Evolutionary conservation across 2,797 vertebrate genomes (phyloP).

Genomic region (Poecile montanus): DNA sequence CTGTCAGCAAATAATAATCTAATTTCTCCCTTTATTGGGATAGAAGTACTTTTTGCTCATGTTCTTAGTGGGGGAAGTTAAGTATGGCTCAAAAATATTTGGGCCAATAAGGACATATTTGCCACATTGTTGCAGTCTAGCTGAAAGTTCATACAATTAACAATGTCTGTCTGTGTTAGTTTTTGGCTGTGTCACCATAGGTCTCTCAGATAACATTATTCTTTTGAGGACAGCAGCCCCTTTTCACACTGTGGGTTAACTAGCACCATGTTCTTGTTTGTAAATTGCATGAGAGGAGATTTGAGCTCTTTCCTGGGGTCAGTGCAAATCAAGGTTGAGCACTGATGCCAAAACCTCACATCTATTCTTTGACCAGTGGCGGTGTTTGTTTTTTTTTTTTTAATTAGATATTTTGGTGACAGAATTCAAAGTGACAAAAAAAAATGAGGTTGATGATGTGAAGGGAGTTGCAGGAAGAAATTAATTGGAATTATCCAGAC

Average conservation of each 20-base stretch:
- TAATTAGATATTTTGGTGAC: not conserved
- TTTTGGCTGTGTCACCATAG: not conserved
- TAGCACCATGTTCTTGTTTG: not conserved
- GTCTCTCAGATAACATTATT: not conserved
- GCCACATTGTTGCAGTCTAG: not conserved
- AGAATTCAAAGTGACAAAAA: not conserved
- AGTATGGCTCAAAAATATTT: not conserved
- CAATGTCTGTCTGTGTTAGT: not conserved
- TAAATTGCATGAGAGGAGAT: not conserved
- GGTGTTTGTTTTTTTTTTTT: not conserved
- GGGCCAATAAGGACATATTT: not conserved
- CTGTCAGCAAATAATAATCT: not conserved
- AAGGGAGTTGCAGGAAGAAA: not conserved
- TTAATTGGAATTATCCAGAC: not conserved
- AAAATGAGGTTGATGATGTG: fast-evolving
- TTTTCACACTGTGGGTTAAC: not conserved
- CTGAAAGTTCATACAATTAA: not conserved
- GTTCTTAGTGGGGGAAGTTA: fast-evolving
- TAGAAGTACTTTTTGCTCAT: not conserved
- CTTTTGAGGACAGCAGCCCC: not conserved
- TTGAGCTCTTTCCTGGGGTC: not conserved
- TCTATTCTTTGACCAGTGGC: not conserved
- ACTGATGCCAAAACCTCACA: not conserved
- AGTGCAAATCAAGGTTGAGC: not conserved
- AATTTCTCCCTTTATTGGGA: not conserved